Conservation (phyloP, 2,797 vertebrate genomes). For the Phoebastria nigripes region DNA sequence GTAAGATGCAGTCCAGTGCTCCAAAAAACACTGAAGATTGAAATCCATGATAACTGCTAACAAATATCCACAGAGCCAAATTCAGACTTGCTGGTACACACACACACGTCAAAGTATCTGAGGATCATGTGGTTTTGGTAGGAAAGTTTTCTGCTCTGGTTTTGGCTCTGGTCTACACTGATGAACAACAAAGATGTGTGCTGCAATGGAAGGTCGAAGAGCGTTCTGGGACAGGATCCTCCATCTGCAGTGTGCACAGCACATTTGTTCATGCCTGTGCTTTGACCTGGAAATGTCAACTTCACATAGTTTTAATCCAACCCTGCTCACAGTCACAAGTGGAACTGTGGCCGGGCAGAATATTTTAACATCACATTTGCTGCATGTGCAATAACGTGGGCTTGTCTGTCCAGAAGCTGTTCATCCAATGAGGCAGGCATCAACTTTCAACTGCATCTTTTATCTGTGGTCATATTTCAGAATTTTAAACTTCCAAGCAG, state of each 20-base stretch:
- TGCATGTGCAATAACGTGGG: background rate
- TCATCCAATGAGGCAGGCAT: background rate
- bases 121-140: accelerated
- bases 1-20: background rate
- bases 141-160: background rate
- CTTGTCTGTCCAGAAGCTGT: background rate
- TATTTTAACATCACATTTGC: background rate
- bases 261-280: background rate
- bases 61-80: background rate
- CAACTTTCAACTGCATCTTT: background rate
- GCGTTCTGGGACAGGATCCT: background rate
- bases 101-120: accelerated
- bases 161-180: background rate
- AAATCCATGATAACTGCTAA: background rate
- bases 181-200: background rate
- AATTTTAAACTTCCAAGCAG: background rate
- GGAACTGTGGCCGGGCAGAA: background rate
- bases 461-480: background rate
- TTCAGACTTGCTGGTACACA: background rate
- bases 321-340: background rate
- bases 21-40: background rate
- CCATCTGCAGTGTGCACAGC: background rate
- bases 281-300: background rate
- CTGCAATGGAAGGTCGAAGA: background rate
- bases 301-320: background rate